Evolutionary conservation across 92 coral and sea anemone genomes (phyloP).

Genomic region (Epizoanthus scotinus): DNA sequence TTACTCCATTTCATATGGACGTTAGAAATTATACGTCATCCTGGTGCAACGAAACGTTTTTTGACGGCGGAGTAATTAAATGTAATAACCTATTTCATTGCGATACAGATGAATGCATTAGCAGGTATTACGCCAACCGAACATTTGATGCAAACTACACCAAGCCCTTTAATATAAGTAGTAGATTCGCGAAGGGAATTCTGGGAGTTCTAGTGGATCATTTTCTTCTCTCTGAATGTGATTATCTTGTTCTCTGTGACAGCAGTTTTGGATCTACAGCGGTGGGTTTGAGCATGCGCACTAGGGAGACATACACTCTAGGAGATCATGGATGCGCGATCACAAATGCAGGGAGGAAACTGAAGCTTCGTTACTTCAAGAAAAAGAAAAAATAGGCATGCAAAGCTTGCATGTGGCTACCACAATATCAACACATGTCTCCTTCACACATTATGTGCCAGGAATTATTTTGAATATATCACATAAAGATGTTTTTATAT

Average conservation of each 20-base stretch:
- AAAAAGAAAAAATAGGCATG: conserved; percentile 29
- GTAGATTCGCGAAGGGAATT: conserved; percentile 66
- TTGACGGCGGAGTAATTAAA: too few species aligned
- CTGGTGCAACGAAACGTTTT: too few species aligned
- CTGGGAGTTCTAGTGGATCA: conserved; percentile 84
- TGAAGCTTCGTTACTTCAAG: conserved; percentile 51
- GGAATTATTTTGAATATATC: too few species aligned
- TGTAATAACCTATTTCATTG: too few species aligned
- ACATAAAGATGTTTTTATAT: too few species aligned
- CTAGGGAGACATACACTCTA: conserved; percentile 57
- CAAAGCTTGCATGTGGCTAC: too few species aligned
- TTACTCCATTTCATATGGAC: conserved; percentile 76
- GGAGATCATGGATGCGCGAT: conserved; percentile 73
- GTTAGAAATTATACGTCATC: conserved; percentile 19
- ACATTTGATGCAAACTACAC: conserved; percentile 44
- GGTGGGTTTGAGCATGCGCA: conserved; percentile 84
- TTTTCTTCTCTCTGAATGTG: conserved; percentile 81
- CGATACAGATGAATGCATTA: background rate
- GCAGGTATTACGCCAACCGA: conserved; percentile 67
- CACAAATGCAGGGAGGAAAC: conserved; percentile 41
- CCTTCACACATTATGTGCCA: too few species aligned
- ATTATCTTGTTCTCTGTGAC: conserved; percentile 81
- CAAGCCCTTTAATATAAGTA: conserved; percentile 41
- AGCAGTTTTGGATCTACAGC: conserved; percentile 95
- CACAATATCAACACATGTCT: too few species aligned